Conservation (phyloP, 2,797 vertebrate genomes). For the Pangasius larnaudii region DNA sequence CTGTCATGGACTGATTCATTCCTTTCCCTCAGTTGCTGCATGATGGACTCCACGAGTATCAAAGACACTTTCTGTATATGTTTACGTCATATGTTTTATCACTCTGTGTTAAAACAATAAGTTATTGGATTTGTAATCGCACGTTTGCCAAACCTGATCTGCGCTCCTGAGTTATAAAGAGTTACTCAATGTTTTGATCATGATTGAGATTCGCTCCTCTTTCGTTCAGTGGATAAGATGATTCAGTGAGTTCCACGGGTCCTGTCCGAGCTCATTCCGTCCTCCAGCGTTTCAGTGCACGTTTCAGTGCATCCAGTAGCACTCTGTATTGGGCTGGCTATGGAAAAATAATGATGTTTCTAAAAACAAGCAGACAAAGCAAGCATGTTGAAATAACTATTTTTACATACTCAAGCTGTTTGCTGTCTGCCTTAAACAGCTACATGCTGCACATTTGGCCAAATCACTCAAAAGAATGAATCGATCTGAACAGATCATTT, state of each 20-base stretch:
- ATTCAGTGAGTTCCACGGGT: background rate
- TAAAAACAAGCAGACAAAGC: background rate
- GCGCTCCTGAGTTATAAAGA: background rate
- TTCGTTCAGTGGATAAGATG: background rate
- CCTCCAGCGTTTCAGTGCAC: background rate
- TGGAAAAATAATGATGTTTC: background rate
- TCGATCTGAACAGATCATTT: conserved; percentile 8
- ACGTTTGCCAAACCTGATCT: background rate
- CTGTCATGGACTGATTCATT: background rate
- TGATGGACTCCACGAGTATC: background rate
- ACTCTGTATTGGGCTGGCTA: background rate
- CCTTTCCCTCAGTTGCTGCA: background rate
- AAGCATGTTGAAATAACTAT: background rate
- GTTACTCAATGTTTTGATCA: background rate
- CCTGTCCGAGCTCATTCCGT: background rate
- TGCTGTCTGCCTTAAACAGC: background rate
- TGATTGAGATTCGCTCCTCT: background rate
- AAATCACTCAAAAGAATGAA: background rate
- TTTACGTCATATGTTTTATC: background rate
- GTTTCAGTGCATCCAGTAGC: background rate
- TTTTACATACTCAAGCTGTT: background rate
- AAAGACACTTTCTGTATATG: background rate
- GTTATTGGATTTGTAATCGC: background rate
- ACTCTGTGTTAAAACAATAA: background rate
- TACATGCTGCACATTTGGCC: background rate